phyloP scores from a whole-genome alignment of 2,888 invertebrate genomes.

The Aphrophora alni region DNA sequence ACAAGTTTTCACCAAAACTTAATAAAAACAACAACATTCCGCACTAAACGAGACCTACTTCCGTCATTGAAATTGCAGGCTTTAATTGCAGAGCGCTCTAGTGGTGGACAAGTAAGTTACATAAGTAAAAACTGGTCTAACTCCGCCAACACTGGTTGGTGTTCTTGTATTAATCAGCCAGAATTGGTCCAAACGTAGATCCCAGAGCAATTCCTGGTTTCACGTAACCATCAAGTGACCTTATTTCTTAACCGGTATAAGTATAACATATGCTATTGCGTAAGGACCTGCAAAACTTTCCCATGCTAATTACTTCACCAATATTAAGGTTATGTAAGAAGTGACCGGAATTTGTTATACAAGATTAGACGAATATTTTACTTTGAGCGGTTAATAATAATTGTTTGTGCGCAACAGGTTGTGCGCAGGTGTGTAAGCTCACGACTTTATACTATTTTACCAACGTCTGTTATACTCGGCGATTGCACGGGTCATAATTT shows the following conservation, averaged over 20 bases:
- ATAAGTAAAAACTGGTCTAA: neutral
- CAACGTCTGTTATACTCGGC: too few relatives aligned
- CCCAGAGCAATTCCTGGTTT: constrained; percentile 4
- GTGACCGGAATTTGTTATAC: neutral
- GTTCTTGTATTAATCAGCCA: neutral
- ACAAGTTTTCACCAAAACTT: neutral
- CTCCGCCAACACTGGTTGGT: neutral
- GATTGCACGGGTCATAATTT: too few relatives aligned
- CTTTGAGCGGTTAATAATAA: neutral
- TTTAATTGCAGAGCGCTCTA: neutral
- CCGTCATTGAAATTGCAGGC: neutral
- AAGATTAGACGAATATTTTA: neutral
- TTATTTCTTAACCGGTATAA: neutral
- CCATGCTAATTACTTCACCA: constrained; percentile 1
- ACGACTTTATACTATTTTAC: too few relatives aligned
- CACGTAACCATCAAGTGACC: neutral
- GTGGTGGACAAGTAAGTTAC: neutral
- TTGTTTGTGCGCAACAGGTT: neutral
- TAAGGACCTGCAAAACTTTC: neutral
- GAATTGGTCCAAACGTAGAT: neutral
- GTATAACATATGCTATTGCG: constrained; percentile 1
- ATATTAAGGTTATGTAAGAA: neutral
- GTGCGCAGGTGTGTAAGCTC: neutral
- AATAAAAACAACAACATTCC: neutral
- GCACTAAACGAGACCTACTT: neutral